phyloP scores from a whole-genome alignment of 2,888 invertebrate species.

The Parthenolecanium corni region DNA sequence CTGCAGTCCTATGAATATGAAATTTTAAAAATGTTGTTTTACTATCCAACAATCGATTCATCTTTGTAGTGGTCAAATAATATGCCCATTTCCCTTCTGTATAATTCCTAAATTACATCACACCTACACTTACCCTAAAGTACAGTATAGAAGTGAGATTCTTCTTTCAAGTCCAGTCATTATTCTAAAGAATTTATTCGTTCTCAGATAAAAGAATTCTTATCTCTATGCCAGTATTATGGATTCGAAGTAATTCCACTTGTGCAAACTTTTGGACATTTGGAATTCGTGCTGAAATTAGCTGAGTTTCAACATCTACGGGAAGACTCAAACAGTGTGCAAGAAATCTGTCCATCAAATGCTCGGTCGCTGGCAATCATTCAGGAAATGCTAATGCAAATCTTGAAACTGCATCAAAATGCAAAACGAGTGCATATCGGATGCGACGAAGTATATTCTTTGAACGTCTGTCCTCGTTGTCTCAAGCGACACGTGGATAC shows the following conservation, averaged over 20 bases:
- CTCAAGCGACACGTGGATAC: conserved; percentile 12
- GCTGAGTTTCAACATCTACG: conserved; percentile 49
- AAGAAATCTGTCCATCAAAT: conserved; percentile 43
- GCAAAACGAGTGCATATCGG: conserved; percentile 41
- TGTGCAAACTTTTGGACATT: conserved; percentile 53
- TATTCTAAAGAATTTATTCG: no score
- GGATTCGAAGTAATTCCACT: conserved; percentile 43
- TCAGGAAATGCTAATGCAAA: conserved; percentile 37
- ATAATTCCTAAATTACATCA: no score
- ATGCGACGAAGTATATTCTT: conserved; percentile 40
- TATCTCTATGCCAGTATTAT: not conserved
- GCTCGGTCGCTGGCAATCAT: conserved; percentile 37
- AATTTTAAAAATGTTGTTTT: no score
- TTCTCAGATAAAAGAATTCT: not conserved
- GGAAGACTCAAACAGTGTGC: conserved; percentile 47
- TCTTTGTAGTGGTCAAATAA: no score
- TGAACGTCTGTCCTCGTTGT: conserved; percentile 38
- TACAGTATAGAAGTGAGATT: no score
- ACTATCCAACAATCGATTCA: no score
- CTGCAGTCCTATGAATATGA: no score
- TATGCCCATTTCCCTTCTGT: no score
- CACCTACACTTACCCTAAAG: no score
- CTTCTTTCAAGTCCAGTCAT: no score
- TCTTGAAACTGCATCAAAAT: conserved; percentile 36
- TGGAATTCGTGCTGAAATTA: conserved; percentile 59